phyloP scores from a whole-genome alignment of 2,888 invertebrate species.

The Litoditis marina region DNA sequence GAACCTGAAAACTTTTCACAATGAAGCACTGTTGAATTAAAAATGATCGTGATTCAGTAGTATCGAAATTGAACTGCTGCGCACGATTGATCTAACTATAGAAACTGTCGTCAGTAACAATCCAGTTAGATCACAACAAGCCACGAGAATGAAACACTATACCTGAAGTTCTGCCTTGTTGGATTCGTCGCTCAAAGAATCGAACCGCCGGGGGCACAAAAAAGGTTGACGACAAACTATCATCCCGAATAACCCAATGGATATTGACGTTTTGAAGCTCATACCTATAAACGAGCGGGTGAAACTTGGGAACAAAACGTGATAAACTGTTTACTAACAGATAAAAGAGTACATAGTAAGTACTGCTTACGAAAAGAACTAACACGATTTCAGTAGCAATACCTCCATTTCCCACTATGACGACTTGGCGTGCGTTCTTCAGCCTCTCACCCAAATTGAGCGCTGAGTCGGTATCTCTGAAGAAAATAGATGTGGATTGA shows the following conservation, averaged over 20 bases:
- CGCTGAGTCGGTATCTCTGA: constrained; percentile 44
- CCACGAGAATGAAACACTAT: constrained; percentile 65
- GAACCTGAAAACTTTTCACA: constrained; percentile 9
- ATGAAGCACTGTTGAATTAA: too few species aligned
- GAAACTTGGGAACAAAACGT: background rate
- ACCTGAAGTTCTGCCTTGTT: constrained; percentile 27
- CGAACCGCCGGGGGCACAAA: constrained; percentile 93
- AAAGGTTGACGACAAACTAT: constrained; percentile 86
- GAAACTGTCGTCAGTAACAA: too few species aligned
- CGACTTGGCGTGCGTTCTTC: constrained; percentile 71
- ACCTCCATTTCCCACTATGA: constrained; percentile 93
- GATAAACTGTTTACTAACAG: too few species aligned
- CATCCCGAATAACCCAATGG: constrained; percentile 89
- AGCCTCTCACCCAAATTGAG: constrained; percentile 65
- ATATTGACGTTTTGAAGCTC: constrained; percentile 81
- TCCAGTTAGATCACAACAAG: too few species aligned
- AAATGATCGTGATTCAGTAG: too few species aligned
- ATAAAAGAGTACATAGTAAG: too few species aligned
- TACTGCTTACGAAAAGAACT: too few species aligned
- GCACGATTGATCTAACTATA: too few species aligned
- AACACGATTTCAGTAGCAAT: constrained; percentile 90
- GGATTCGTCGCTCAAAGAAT: constrained; percentile 67
- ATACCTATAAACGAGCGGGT: constrained; percentile 64
- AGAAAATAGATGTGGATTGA: constrained; percentile 7
- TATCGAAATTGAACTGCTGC: too few species aligned